Evolutionary conservation across 2,113 vertebrate genomes (phyloP).

Genomic region (Labeo rohita): DNA sequence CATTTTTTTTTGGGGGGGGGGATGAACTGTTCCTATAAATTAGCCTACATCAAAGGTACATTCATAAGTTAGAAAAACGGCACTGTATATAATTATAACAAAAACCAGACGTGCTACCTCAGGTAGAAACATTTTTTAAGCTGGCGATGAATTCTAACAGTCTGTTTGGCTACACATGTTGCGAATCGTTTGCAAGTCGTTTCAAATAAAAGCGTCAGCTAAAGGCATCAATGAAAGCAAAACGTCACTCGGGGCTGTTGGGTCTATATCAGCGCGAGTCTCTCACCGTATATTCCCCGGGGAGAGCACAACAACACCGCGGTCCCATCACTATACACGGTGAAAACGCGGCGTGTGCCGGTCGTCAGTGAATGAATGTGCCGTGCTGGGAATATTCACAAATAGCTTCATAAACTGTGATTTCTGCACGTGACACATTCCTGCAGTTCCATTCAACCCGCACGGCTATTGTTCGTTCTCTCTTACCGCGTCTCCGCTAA

Average conservation of each 20-base stretch:
- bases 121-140: not conserved
- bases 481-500: not conserved
- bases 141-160: not conserved
- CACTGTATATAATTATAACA: too few species aligned
- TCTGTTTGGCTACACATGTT: not conserved
- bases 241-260: not conserved
- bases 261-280: not conserved
- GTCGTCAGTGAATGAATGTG: slow-evolving; percentile 5
- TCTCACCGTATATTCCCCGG: not conserved
- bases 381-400: not conserved
- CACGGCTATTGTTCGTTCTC: not conserved
- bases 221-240: not conserved
- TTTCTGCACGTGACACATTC: slow-evolving; percentile 13
- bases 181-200: not conserved
- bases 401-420: not conserved
- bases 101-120: not conserved
- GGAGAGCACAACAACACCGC: not conserved
- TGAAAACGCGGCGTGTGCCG: not conserved
- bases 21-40: not conserved
- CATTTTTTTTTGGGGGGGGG: not conserved
- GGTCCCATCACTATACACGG: not conserved
- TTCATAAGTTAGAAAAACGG: not conserved
- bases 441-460: not conserved
- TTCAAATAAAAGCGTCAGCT: not conserved
- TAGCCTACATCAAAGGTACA: not conserved